Evolutionary conservation across 2,888 invertebrate species (phyloP).

Genomic region (Drosophila siamana): DNA sequence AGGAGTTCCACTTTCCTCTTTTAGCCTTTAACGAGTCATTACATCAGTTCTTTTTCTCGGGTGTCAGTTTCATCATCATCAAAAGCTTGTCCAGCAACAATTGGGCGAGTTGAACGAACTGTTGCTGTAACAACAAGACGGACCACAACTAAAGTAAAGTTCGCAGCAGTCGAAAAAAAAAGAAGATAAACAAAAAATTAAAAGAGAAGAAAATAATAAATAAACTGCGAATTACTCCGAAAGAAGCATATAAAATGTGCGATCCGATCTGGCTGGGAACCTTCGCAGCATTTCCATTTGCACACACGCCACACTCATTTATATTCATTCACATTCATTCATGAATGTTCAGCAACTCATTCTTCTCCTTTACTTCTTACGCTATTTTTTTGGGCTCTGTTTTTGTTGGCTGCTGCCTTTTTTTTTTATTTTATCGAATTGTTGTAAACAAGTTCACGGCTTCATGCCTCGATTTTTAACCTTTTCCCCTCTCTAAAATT

Average conservation of each 20-base stretch:
- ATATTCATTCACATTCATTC: conserved; percentile 46
- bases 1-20: neutral
- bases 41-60: conserved; percentile 5
- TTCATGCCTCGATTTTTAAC: conserved; percentile 8
- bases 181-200: conserved; percentile 7
- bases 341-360: conserved; percentile 16
- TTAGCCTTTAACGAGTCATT: conserved; percentile 6
- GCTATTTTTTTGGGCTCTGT: neutral
- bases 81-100: conserved; percentile 42
- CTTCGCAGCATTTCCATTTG: conserved; percentile 17
- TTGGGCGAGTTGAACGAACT: conserved; percentile 66
- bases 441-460: conserved; percentile 41
- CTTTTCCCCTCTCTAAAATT: conserved; percentile 1
- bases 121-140: conserved; percentile 20
- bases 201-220: conserved; percentile 12
- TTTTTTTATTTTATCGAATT: conserved; percentile 33
- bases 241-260: conserved; percentile 18
- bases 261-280: conserved; percentile 55
- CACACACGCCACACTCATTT: conserved; percentile 47
- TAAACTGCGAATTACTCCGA: conserved; percentile 14
- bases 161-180: conserved; percentile 35
- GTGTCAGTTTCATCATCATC: conserved; percentile 46
- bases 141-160: conserved; percentile 46
- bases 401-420: neutral
- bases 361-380: conserved; percentile 12